A percentile compares a stretch with the other conserved stretches of the same genome.
These are phyloP conservation scores for Diloba caeruleocephala DNA, from an alignment of 2,888 invertebrate species.

Conservation along the genomic window DNA sequence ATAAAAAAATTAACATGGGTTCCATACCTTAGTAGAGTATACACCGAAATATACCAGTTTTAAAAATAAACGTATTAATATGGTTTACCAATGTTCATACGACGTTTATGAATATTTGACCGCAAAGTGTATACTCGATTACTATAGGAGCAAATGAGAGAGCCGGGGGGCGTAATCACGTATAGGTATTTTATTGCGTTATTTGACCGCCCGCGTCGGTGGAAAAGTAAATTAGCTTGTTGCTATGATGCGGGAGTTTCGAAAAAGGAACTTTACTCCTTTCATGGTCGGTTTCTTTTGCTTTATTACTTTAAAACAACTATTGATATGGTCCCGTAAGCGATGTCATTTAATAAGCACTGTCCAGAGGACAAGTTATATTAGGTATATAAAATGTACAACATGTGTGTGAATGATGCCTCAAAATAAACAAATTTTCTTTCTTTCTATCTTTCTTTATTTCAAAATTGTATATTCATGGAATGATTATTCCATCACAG, in stretches of 20 bases:
- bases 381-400: too few species aligned
- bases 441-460: too few species aligned
- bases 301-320: slow-evolving; percentile 24
- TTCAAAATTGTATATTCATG: too few species aligned
- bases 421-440: too few species aligned
- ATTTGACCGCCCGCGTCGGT: slow-evolving; percentile 35
- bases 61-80: too few species aligned
- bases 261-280: slow-evolving; percentile 12
- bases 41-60: slow-evolving; percentile 9
- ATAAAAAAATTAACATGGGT: neutral
- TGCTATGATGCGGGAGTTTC: slow-evolving; percentile 20
- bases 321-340: too few species aligned
- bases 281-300: slow-evolving; percentile 21
- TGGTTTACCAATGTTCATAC: slow-evolving; percentile 27
- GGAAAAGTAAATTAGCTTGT: slow-evolving; percentile 43
- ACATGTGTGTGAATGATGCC: too few species aligned
- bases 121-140: slow-evolving; percentile 34
- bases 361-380: too few species aligned
- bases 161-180: slow-evolving; percentile 40
- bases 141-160: slow-evolving; percentile 34
- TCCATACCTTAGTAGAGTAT: slow-evolving; percentile 13
- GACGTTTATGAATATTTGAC: slow-evolving; percentile 48
- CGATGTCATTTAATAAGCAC: too few species aligned
- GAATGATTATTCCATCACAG: too few species aligned
- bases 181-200: slow-evolving; percentile 52